Conservation (phyloP, 2,888 invertebrate species). For the Galeopsomyia nigrocyanea region DNA sequence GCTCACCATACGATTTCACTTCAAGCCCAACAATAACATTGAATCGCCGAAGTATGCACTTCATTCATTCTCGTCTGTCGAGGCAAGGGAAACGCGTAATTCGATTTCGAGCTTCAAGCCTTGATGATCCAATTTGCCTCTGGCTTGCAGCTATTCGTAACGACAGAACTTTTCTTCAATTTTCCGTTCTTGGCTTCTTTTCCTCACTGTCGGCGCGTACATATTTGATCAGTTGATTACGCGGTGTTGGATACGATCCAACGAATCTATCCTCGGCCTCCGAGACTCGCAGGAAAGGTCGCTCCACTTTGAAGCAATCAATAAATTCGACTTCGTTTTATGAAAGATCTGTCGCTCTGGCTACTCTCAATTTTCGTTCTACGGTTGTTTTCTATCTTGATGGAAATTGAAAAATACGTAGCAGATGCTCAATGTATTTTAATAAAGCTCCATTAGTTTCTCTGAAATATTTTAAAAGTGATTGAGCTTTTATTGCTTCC, state of each 20-base stretch:
- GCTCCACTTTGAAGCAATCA: slow-evolving; percentile 50
- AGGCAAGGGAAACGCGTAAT: not conserved
- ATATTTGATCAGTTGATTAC: slow-evolving; percentile 54
- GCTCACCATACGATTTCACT: not conserved
- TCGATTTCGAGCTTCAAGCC: slow-evolving; percentile 28
- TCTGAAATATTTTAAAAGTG: too few relatives aligned
- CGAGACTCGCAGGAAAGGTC: slow-evolving; percentile 35
- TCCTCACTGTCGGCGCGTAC: slow-evolving; percentile 35
- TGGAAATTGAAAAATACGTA: not conserved
- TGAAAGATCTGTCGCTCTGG: slow-evolving; percentile 36
- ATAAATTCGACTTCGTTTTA: slow-evolving; percentile 51
- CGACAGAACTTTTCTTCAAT: slow-evolving; percentile 32
- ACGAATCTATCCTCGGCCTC: slow-evolving; percentile 21
- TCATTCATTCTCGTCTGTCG: slow-evolving; percentile 21
- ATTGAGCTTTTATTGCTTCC: too few relatives aligned
- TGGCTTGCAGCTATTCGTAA: slow-evolving; percentile 18
- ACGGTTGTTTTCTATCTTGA: not conserved
- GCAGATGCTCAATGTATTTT: slow-evolving; percentile 31
- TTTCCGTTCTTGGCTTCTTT: not conserved
- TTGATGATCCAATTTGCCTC: slow-evolving; percentile 22
- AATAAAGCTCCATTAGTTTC: too few relatives aligned
- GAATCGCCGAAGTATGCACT: slow-evolving; percentile 15
- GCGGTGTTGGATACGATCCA: slow-evolving; percentile 50
- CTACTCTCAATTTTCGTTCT: not conserved
- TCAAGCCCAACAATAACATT: slow-evolving; percentile 12